phyloP scores from a whole-genome alignment of 2,113 vertebrate genomes.

The Anarhynchus alexandrinus region DNA sequence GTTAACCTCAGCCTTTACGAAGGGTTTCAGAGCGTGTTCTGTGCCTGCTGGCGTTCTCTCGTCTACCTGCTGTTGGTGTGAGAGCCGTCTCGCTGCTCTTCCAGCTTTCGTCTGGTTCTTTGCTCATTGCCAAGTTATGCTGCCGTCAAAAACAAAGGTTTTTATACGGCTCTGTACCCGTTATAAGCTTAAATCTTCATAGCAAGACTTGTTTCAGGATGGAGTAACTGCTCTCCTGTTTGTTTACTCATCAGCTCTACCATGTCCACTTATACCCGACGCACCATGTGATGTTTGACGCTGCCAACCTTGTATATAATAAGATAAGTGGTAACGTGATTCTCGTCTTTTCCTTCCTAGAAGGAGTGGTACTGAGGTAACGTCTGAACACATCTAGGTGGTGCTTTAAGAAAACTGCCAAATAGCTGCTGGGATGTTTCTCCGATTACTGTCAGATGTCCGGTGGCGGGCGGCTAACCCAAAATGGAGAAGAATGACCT shows the following conservation, averaged over 20 bases:
- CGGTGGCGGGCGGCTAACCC: constrained; percentile 48
- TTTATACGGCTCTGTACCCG: not conserved
- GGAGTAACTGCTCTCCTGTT: not conserved
- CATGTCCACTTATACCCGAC: fast-evolving
- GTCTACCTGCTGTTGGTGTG: fast-evolving
- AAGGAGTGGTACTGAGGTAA: not conserved
- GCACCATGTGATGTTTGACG: not conserved
- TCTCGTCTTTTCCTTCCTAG: not conserved
- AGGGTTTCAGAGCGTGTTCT: fast-evolving
- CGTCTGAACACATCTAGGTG: not conserved
- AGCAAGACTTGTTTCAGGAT: not conserved
- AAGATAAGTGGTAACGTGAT: not conserved
- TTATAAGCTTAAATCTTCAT: not conserved
- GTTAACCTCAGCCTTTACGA: not conserved
- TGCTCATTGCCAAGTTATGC: fast-evolving
- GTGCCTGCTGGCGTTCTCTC: not conserved
- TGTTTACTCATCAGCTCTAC: not conserved
- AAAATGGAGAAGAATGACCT: constrained; percentile 56
- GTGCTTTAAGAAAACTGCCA: constrained; percentile 22
- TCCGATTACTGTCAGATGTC: constrained; percentile 69
- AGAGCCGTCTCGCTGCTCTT: fast-evolving
- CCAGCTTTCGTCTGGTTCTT: not conserved
- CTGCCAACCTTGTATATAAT: not conserved
- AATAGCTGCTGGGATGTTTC: constrained; percentile 73
- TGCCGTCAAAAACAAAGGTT: not conserved